Percentiles rank a stretch among this genome's conserved stretches.
phyloP scores from a whole-genome alignment of 2,888 invertebrate species.

The Andrena dorsata region DNA sequence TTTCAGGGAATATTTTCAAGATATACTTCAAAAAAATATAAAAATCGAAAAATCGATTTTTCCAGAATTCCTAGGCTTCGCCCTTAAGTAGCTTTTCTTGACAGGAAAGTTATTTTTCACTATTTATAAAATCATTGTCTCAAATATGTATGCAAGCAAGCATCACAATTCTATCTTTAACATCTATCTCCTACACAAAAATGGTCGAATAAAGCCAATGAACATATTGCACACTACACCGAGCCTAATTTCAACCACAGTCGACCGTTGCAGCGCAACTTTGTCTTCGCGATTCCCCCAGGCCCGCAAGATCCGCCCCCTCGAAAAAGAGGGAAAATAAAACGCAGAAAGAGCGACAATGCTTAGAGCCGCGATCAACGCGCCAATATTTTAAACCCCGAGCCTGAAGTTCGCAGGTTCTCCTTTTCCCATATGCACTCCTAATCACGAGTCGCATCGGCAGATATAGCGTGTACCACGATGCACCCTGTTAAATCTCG shows the following conservation, averaged over 20 bases:
- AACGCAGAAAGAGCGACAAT: constrained; percentile 27
- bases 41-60: too few relatives aligned
- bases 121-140: too few relatives aligned
- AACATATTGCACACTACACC: too few relatives aligned
- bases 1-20: too few relatives aligned
- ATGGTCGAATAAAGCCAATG: too few relatives aligned
- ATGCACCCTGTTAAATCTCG: constrained; percentile 65
- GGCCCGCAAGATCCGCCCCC: neutral
- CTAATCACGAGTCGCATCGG: constrained; percentile 59
- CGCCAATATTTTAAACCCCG: constrained; percentile 53
- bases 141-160: too few relatives aligned
- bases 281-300: constrained; percentile 29
- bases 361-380: constrained; percentile 36
- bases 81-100: neutral
- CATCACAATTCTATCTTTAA: too few relatives aligned
- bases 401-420: constrained; percentile 48
- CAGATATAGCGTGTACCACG: constrained; percentile 50
- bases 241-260: too few relatives aligned
- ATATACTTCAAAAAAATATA: too few relatives aligned
- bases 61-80: too few relatives aligned
- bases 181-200: too few relatives aligned
- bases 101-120: too few relatives aligned
- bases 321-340: constrained; percentile 24
- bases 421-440: constrained; percentile 52
- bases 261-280: neutral